Percentiles rank a stretch among this genome's conserved stretches.
phyloP scores from a whole-genome alignment of 1,140 invertebrate genomes.

The Drosophila orena region DNA sequence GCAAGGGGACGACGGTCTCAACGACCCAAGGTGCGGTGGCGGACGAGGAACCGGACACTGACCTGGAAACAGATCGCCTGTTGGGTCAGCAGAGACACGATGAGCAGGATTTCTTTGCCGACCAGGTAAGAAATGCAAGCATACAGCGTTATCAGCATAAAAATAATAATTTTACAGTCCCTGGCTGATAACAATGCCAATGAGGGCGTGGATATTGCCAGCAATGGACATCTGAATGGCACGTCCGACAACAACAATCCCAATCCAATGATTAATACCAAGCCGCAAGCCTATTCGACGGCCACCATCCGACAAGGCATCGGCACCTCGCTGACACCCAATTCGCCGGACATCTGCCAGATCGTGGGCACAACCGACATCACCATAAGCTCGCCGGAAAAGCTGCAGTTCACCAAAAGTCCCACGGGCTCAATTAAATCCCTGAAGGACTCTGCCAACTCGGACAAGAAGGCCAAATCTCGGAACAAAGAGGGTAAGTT shows the following conservation, averaged over 20 bases:
- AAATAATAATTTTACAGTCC: neutral
- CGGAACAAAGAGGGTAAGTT: conserved; percentile 83
- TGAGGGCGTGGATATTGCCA: conserved; percentile 49
- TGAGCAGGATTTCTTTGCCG: conserved; percentile 95
- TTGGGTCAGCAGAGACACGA: conserved; percentile 94
- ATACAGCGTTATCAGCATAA: no score
- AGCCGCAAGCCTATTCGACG: conserved; percentile 74
- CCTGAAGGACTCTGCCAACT: conserved; percentile 75
- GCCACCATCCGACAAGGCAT: conserved; percentile 82
- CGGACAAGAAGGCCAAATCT: conserved; percentile 80
- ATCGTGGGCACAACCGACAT: conserved; percentile 71
- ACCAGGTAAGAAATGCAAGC: conserved; percentile 86
- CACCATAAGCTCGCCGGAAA: conserved; percentile 71
- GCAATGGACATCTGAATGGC: conserved; percentile 53
- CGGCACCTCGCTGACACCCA: conserved; percentile 75
- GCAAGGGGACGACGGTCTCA: conserved; percentile 42
- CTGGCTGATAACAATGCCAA: conserved; percentile 68
- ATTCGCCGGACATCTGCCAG: conserved; percentile 80
- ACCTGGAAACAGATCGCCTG: conserved; percentile 94
- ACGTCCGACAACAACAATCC: conserved; percentile 60
- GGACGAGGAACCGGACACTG: conserved; percentile 93
- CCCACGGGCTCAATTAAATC: conserved; percentile 83
- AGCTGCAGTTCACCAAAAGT: conserved; percentile 78
- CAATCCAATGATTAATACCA: conserved; percentile 61
- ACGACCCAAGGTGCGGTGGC: conserved; percentile 18